Conservation (phyloP, 1,140 invertebrate species). For the Brevipalpus yothersi region DNA sequence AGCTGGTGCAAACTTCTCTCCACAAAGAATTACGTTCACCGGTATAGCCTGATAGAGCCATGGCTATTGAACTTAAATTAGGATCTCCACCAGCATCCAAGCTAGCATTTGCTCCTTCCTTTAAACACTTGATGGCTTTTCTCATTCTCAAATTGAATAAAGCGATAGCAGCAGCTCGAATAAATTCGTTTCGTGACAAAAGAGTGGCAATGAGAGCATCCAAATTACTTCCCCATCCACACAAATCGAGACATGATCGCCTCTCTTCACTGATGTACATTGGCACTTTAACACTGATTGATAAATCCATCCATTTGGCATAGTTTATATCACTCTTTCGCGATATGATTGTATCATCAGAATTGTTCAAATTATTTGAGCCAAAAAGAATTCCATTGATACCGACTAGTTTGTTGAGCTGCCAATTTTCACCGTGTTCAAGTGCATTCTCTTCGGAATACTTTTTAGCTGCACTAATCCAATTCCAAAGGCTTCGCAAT, state of each 20-base stretch:
- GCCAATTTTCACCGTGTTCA: background rate
- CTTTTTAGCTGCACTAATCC: background rate
- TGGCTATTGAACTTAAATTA: conserved; percentile 38
- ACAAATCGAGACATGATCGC: background rate
- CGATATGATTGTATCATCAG: background rate
- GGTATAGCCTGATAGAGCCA: conserved; percentile 48
- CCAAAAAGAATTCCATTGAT: background rate
- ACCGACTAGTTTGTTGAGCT: background rate
- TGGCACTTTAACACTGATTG: background rate
- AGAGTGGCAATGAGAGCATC: background rate
- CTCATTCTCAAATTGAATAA: conserved; percentile 65
- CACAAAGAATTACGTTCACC: conserved; percentile 37
- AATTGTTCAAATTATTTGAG: background rate
- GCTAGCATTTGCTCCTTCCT: conserved; percentile 24
- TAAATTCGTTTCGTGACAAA: conserved; percentile 24
- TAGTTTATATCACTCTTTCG: background rate
- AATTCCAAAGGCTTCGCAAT: background rate
- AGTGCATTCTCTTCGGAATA: background rate
- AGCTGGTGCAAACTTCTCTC: conserved; percentile 44
- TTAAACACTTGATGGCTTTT: conserved; percentile 58
- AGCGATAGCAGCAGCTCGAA: conserved; percentile 63
- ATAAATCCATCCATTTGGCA: background rate
- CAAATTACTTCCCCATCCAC: background rate
- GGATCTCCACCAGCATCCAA: conserved; percentile 8
- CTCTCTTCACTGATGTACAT: conserved; percentile 1